These are phyloP conservation scores for Drosophila lacertosa DNA, from an alignment of 1,140 invertebrate genomes.

Conservation along the genomic window DNA sequence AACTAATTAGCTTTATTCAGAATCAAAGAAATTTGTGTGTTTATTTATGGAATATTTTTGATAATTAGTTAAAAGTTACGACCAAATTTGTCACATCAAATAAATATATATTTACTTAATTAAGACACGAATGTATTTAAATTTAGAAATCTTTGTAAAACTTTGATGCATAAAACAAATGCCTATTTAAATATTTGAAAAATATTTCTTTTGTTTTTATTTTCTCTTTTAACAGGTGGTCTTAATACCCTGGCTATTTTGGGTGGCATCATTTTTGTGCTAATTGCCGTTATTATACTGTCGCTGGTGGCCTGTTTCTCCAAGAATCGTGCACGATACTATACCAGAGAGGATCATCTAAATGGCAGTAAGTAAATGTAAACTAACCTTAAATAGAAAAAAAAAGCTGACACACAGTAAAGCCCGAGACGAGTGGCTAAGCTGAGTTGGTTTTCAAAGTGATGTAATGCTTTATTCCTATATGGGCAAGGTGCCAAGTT, in stretches of 20 bases:
- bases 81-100: too few species aligned
- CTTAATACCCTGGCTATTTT: slow-evolving; percentile 83
- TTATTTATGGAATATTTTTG: too few species aligned
- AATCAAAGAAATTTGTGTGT: too few species aligned
- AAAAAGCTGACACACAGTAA: not conserved
- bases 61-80: too few species aligned
- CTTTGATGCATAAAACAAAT: too few species aligned
- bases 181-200: too few species aligned
- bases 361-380: slow-evolving; percentile 64
- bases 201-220: too few species aligned
- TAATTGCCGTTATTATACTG: slow-evolving; percentile 83
- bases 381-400: not conserved
- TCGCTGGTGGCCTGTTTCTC: slow-evolving; percentile 85
- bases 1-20: too few species aligned
- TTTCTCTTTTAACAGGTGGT: slow-evolving; percentile 59
- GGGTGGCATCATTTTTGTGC: slow-evolving; percentile 83
- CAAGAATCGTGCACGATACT: slow-evolving; percentile 88
- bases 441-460: not conserved
- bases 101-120: too few species aligned
- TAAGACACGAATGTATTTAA: too few species aligned
- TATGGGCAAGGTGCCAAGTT: slow-evolving; percentile 55
- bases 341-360: slow-evolving; percentile 88
- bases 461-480: slow-evolving; percentile 23
- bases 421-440: not conserved
- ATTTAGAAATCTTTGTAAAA: too few species aligned